Base-by-base conservation (phyloP, 2,888 invertebrate species). In the Ischnus inquisitorius region DNA sequence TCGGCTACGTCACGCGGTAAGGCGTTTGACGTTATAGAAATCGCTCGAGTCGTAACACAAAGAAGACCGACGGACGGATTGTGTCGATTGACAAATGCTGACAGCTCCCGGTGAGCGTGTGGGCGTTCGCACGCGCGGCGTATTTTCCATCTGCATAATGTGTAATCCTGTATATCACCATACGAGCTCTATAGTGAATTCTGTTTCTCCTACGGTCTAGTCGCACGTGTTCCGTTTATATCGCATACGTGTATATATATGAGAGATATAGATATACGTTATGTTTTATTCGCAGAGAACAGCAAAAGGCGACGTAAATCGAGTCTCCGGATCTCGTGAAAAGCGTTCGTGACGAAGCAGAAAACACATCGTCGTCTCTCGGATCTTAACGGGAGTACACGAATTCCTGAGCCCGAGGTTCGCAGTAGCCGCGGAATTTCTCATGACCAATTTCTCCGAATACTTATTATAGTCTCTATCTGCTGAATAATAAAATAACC, bases 21-120 rank as follows among this genome's bases (percentile, higher is more conserved):
- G 34, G 62, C 19, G 19, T 19, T 54, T 54, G 54, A 34, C 62
- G 62, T 39, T 16, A 39, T 62, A 62, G 34, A 16, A 34, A 62
- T 25, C 3, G 54, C 28, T 41, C 54, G 43, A 65, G 57, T 28
- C 57, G 25, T 57, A 57, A 57, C 25, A 57, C 57, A 72, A 57
- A 57, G 43, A 65, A 57, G n/a, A 78, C 69, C 19, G 51, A 72
- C 51, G 64, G 39, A 74, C 41, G 57, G 28, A 25, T 19, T 48
- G 39, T 46, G 57, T 43, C 67, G 74, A 79, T 79, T 79, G 79
- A 79, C 79, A 79, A 79, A 79, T 74, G 79, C 28, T 48, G 79
- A 79, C 74, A 67, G 67, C 79, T 39, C 62, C 6, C 12, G 28
- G 54, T 5, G 28, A 41, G 28, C 43, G 65, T 43, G 79, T 72